Conservation (phyloP, 2,888 invertebrate genomes). For the Steinernema scapterisci region DNA sequence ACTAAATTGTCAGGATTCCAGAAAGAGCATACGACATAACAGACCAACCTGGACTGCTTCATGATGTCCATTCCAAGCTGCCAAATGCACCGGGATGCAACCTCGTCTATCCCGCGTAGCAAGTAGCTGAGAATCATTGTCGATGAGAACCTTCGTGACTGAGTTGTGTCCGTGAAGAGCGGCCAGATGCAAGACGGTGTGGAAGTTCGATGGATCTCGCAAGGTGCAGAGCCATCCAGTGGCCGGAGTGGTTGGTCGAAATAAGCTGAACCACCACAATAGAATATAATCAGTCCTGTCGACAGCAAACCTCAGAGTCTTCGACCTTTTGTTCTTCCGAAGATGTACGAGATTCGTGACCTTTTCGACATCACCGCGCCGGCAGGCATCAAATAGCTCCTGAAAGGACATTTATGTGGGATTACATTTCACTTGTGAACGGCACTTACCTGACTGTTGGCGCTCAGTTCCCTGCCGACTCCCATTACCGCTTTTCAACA, state of each 20-base stretch:
- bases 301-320: conserved; percentile 45
- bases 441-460: conserved; percentile 15
- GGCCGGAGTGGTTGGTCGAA: conserved; percentile 46
- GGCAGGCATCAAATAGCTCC: conserved; percentile 60
- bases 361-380: conserved; percentile 54
- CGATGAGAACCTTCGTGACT: conserved; percentile 71
- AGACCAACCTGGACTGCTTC: conserved; percentile 49
- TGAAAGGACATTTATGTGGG: conserved; percentile 13
- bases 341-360: conserved; percentile 39
- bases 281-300: background rate
- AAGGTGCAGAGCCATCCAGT: conserved; percentile 51
- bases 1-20: conserved; percentile 37
- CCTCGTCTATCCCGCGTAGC: conserved; percentile 49
- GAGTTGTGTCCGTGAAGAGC: conserved; percentile 77
- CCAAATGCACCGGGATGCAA: conserved; percentile 62
- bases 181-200: conserved; percentile 78
- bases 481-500: conserved; percentile 22
- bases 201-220: conserved; percentile 47
- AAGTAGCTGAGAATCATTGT: conserved; percentile 51
- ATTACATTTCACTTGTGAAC: background rate
- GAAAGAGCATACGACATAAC: background rate
- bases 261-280: conserved; percentile 40
- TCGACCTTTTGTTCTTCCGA: conserved; percentile 50
- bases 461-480: conserved; percentile 21
- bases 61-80: conserved; percentile 61